Conservation (phyloP, 2,113 vertebrate species). For the Pseudorasbora parva region DNA sequence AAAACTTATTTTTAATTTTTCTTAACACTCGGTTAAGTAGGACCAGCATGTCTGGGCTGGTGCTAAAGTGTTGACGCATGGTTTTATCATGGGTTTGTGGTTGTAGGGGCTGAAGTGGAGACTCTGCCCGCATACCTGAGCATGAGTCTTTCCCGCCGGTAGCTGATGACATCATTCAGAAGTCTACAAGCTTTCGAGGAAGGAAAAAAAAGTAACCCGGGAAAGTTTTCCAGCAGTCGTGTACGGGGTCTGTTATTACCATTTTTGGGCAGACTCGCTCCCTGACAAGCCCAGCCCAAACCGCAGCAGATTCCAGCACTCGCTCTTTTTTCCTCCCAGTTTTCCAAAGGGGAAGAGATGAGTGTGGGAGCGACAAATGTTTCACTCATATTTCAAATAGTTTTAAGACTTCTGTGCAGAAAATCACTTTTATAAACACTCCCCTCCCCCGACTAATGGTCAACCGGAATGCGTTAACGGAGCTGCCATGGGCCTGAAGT, state of each 20-base stretch:
- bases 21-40: not conserved
- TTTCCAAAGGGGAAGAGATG: constrained; percentile 59
- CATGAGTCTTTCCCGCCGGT: constrained; percentile 63
- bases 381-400: constrained; percentile 45
- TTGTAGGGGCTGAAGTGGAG: not conserved
- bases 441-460: not conserved
- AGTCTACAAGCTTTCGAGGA: constrained; percentile 67
- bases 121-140: constrained; percentile 49
- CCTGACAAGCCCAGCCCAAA: constrained; percentile 79
- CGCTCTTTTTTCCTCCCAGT: constrained; percentile 61
- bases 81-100: not conserved
- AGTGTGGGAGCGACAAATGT: constrained; percentile 58
- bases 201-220: constrained; percentile 62
- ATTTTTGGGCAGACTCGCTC: constrained; percentile 83
- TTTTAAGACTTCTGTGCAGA: constrained; percentile 33
- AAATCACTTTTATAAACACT: constrained; percentile 10
- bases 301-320: constrained; percentile 76
- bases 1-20: not conserved
- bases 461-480: constrained; percentile 11
- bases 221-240: constrained; percentile 78
- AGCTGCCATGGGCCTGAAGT: not conserved
- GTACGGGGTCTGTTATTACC: constrained; percentile 81
- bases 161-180: constrained; percentile 78
- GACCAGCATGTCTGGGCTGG: not conserved
- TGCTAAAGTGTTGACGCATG: not conserved